These are phyloP conservation scores for Caenorhabditis wallacei DNA, from an alignment of 2,888 invertebrate species.

Conservation along the genomic window DNA sequence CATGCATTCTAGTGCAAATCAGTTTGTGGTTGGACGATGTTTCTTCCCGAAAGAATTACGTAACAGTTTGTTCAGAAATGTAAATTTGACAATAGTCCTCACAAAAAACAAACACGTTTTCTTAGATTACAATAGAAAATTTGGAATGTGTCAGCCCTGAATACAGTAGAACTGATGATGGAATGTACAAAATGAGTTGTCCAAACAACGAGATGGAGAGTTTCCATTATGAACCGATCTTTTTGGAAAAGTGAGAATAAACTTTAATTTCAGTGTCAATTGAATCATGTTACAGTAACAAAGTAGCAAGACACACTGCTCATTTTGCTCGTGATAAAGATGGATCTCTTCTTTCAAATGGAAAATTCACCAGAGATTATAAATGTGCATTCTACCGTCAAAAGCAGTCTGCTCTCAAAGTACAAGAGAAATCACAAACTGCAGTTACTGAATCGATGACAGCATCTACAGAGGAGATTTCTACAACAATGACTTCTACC, in stretches of 20 bases:
- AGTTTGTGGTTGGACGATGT: constrained; percentile 45
- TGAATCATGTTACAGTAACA: constrained; percentile 34
- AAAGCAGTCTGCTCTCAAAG: constrained; percentile 29
- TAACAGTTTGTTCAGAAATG: constrained; percentile 52
- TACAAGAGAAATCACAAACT: constrained; percentile 19
- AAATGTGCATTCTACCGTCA: constrained; percentile 53
- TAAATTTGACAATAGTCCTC: constrained; percentile 1
- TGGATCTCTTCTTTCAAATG: constrained; percentile 50
- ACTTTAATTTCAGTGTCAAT: not conserved
- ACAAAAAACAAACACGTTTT: too few relatives aligned
- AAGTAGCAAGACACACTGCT: constrained; percentile 48
- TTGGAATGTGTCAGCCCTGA: constrained; percentile 47
- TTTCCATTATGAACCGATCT: constrained; percentile 50
- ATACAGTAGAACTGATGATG: constrained; percentile 32
- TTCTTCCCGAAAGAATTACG: constrained; percentile 48
- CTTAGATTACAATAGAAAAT: constrained; percentile 27
- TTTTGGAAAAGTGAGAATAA: constrained; percentile 39
- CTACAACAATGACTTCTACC: not conserved
- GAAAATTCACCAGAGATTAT: constrained; percentile 52
- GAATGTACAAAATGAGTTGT: constrained; percentile 57
- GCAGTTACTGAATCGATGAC: constrained; percentile 11
- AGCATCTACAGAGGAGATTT: not conserved
- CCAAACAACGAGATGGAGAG: constrained; percentile 53
- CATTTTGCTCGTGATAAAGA: constrained; percentile 58
- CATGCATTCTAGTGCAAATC: constrained; percentile 46